Conservation (phyloP, 2,888 invertebrate species). For the Polydrusus cervinus region DNA sequence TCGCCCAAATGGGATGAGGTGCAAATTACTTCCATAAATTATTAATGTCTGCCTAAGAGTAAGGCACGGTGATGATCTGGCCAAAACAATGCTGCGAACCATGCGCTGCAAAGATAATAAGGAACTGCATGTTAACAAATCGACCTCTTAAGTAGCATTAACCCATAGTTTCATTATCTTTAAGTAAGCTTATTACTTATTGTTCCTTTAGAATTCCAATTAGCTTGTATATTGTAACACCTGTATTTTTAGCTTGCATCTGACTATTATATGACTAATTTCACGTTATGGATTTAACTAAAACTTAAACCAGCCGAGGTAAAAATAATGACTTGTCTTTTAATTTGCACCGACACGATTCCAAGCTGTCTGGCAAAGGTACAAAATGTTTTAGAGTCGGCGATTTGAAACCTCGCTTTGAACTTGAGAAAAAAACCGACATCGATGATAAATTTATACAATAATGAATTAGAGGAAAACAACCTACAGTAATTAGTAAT, state of each 20-base stretch:
- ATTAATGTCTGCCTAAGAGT: too few relatives aligned
- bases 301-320: conserved; percentile 1
- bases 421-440: conserved; percentile 44
- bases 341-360: conserved; percentile 49
- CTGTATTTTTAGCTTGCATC: not conserved
- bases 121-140: too few relatives aligned
- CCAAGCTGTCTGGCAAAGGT: conserved; percentile 48
- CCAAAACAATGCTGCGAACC: too few relatives aligned
- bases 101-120: too few relatives aligned
- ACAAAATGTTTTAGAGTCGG: conserved; percentile 45
- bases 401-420: conserved; percentile 39
- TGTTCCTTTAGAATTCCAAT: too few relatives aligned
- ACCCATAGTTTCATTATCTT: too few relatives aligned
- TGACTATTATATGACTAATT: conserved; percentile 1
- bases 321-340: conserved; percentile 39
- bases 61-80: too few relatives aligned
- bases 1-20: too few relatives aligned
- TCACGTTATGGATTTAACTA: not conserved
- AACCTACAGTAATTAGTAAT: conserved; percentile 44
- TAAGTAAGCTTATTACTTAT: too few relatives aligned
- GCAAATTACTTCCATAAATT: too few relatives aligned
- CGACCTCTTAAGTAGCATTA: too few relatives aligned
- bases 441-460: conserved; percentile 50
- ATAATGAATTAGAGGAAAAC: conserved; percentile 44
- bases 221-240: too few relatives aligned